phyloP scores from a whole-genome alignment of 2,113 vertebrate species.

The Notothenia rossii region DNA sequence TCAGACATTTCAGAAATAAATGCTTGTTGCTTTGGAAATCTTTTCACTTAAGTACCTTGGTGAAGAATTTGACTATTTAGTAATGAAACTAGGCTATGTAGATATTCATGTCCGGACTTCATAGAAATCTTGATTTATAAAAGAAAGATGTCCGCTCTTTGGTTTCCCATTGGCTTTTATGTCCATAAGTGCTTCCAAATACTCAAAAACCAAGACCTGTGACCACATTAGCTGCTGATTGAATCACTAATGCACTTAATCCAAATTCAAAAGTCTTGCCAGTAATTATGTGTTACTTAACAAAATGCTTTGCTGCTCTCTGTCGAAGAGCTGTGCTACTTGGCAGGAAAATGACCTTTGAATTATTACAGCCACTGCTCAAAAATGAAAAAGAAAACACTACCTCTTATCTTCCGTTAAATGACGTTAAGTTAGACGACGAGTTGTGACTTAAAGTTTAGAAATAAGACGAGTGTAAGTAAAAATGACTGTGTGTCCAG shows the following conservation, averaged over 20 bases:
- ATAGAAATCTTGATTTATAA: background rate
- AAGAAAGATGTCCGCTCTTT: background rate
- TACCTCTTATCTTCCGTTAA: conserved; percentile 17
- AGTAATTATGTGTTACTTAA: conserved; percentile 41
- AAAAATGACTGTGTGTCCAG: too few relatives aligned
- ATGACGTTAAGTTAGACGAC: background rate
- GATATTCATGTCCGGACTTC: too few relatives aligned
- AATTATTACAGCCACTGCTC: conserved; percentile 44
- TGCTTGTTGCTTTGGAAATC: background rate
- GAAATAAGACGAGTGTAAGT: too few relatives aligned
- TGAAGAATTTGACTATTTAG: background rate
- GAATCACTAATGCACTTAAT: conserved; percentile 39
- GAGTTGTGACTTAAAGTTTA: background rate
- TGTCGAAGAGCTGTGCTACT: conserved; percentile 34
- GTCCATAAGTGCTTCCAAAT: conserved; percentile 7
- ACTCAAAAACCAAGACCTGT: background rate
- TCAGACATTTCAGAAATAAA: background rate
- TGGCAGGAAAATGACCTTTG: conserved; percentile 56
- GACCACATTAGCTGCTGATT: conserved; percentile 42
- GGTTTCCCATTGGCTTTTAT: background rate
- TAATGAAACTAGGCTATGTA: background rate
- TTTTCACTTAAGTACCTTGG: background rate
- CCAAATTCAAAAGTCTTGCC: conserved; percentile 13
- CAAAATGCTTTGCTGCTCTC: conserved; percentile 49
- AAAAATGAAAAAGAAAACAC: conserved; percentile 19